Evolutionary conservation across 2,888 invertebrate species (phyloP).

Genomic region (Megastigmus dorsalis): DNA sequence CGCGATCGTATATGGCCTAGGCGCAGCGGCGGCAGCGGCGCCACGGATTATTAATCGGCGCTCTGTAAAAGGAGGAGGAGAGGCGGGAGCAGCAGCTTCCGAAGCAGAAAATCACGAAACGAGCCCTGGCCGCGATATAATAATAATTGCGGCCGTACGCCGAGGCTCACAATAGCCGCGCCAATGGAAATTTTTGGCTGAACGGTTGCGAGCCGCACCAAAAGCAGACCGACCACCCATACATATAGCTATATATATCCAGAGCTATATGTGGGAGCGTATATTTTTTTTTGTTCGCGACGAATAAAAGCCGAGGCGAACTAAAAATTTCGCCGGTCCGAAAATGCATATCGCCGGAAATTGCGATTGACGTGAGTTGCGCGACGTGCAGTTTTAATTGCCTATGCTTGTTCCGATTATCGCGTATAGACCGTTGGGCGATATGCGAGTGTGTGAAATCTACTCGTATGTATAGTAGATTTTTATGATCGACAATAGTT

Average conservation of each 20-base stretch:
- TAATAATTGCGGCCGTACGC: slow-evolving; percentile 14
- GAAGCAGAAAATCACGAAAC: slow-evolving; percentile 24
- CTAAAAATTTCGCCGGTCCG: slow-evolving; percentile 14
- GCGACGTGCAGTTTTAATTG: slow-evolving; percentile 27
- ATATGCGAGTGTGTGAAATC: too few species aligned
- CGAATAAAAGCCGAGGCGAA: slow-evolving; percentile 21
- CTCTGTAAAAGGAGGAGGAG: too few species aligned
- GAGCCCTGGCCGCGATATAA: neutral
- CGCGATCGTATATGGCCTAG: too few species aligned
- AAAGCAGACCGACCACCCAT: neutral
- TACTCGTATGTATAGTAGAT: too few species aligned
- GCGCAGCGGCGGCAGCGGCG: too few species aligned
- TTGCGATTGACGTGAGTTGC: slow-evolving; percentile 26
- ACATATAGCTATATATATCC: neutral
- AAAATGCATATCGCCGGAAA: slow-evolving; percentile 23
- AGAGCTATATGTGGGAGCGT: neutral
- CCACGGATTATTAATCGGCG: slow-evolving; percentile 21
- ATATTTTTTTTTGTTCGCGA: neutral
- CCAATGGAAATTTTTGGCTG: slow-evolving; percentile 28
- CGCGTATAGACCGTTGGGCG: neutral
- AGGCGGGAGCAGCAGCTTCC: neutral
- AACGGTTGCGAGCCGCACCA: neutral
- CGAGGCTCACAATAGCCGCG: neutral
- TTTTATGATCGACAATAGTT: slow-evolving; percentile 14
- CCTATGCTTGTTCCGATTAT: neutral